Evolutionary conservation across 2,797 vertebrate genomes (phyloP).

Genomic region (Delichon dasypus): DNA sequence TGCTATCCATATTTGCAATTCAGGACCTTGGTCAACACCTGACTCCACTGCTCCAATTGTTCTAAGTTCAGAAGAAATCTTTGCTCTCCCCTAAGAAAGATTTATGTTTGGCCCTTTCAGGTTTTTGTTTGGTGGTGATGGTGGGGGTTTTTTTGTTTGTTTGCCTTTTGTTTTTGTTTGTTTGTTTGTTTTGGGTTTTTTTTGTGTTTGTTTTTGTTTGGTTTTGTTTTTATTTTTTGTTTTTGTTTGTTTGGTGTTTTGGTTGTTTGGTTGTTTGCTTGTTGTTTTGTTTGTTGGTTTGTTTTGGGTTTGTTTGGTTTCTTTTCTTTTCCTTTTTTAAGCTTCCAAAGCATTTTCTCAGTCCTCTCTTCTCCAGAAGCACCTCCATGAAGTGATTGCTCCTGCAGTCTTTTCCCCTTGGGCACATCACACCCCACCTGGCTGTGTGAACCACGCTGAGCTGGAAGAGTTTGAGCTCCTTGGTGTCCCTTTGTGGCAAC

Average conservation of each 20-base stretch:
- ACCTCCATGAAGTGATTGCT: not conserved
- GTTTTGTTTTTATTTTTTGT: too few relatives aligned
- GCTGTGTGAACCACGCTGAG: too few relatives aligned
- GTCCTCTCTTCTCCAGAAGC: not conserved
- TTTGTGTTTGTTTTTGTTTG: too few relatives aligned
- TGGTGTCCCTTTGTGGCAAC: not conserved
- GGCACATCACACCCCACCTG: not conserved
- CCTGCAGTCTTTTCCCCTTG: not conserved
- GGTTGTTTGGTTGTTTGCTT: too few relatives aligned
- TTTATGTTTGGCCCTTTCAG: not conserved
- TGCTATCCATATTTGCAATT: not conserved
- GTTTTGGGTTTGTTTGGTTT: too few relatives aligned
- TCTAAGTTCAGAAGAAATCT: not conserved
- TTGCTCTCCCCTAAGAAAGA: not conserved
- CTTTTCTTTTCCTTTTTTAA: not conserved
- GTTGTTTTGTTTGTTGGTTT: too few relatives aligned
- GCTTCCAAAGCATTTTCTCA: not conserved
- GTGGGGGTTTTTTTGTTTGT: too few relatives aligned
- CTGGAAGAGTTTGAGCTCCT: not conserved
- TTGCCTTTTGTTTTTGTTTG: too few relatives aligned
- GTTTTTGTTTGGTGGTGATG: too few relatives aligned
- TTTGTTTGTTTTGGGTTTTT: too few relatives aligned
- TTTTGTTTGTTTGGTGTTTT: too few relatives aligned
- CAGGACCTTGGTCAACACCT: not conserved
- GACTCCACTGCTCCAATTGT: not conserved